A percentile compares a stretch with the other conserved stretches of the same genome.
These are phyloP conservation scores for Sander vitreus DNA, from an alignment of 2,113 vertebrate species.

Conservation along the genomic window DNA sequence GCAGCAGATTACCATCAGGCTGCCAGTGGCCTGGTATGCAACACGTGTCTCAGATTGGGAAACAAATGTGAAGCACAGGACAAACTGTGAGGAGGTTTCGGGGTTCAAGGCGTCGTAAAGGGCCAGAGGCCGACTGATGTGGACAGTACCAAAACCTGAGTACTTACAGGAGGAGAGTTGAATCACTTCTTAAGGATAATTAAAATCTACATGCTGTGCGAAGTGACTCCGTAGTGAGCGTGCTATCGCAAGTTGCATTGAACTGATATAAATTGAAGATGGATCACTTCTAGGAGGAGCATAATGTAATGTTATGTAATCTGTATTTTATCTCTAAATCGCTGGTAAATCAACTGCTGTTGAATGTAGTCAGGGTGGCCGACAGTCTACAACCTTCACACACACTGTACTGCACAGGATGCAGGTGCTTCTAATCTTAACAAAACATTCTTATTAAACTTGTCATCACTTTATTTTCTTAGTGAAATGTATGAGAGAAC, in stretches of 20 bases:
- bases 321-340: not conserved
- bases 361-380: constrained; percentile 18
- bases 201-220: not conserved
- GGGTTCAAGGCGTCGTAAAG: not conserved
- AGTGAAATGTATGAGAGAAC: not conserved
- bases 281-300: not conserved
- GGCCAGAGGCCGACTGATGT: constrained; percentile 2
- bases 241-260: not conserved
- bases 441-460: not conserved
- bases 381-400: not conserved
- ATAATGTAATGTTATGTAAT: not conserved
- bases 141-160: not conserved
- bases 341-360: not conserved
- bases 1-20: constrained; percentile 71
- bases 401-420: not conserved
- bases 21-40: constrained; percentile 69
- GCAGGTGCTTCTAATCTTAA: not conserved
- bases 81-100: not conserved
- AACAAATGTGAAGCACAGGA: constrained; percentile 30
- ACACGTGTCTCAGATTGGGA: constrained; percentile 18
- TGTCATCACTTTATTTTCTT: not conserved
- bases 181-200: not conserved
- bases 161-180: not conserved
- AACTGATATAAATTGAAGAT: not conserved
- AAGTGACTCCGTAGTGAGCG: not conserved